Percentiles rank a stretch among this genome's conserved stretches.
phyloP scores from a whole-genome alignment of 2,888 invertebrate species.

The Entomobrya multifasciata region DNA sequence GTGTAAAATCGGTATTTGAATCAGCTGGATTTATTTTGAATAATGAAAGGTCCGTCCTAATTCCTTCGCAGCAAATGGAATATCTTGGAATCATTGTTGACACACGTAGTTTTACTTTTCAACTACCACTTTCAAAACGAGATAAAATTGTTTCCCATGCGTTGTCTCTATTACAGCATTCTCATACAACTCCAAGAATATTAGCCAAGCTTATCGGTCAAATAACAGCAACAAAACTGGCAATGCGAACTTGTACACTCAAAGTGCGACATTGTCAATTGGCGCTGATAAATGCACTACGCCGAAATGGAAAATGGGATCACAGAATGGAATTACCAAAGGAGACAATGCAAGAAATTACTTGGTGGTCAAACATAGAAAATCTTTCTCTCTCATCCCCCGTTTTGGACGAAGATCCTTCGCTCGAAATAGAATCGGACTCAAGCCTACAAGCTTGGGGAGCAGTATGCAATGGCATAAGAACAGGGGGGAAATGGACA shows the following conservation, averaged over 20 bases:
- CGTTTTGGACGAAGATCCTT: too few species aligned
- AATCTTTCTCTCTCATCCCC: too few species aligned
- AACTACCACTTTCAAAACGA: neutral
- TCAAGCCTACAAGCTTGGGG: too few species aligned
- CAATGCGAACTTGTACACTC: neutral
- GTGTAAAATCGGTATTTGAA: neutral
- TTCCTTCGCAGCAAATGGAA: neutral
- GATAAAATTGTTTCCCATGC: neutral
- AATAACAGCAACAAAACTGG: neutral
- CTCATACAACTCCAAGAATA: neutral
- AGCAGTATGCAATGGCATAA: too few species aligned
- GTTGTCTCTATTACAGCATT: neutral
- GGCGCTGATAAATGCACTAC: neutral
- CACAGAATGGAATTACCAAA: too few species aligned
- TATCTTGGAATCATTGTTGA: neutral
- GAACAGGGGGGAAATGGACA: too few species aligned
- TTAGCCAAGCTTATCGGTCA: neutral
- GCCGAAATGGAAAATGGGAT: too few species aligned
- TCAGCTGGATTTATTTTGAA: slow-evolving; percentile 1
- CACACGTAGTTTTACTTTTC: neutral
- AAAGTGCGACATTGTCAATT: neutral
- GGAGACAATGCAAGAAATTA: too few species aligned
- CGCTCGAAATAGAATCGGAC: too few species aligned
- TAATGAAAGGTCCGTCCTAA: neutral
- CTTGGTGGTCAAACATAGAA: too few species aligned